Conservation (phyloP, 2,888 invertebrate species). For the Rutpela maculata region DNA sequence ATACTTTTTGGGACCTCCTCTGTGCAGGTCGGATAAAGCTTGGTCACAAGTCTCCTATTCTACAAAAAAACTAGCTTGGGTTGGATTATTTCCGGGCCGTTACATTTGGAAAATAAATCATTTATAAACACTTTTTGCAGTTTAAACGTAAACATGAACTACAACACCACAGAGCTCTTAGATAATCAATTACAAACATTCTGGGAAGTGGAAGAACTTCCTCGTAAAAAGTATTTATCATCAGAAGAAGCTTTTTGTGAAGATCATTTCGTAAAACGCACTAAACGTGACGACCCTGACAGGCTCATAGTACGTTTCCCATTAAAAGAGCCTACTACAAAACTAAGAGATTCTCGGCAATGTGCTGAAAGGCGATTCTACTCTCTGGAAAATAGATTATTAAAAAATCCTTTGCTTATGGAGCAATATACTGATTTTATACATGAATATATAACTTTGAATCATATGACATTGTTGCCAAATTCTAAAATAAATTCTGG, state of each 20-base stretch:
- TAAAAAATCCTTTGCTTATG: slow-evolving; percentile 1
- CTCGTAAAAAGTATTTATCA: slow-evolving; percentile 13
- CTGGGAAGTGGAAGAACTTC: slow-evolving; percentile 9
- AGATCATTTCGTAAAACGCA: slow-evolving; percentile 11
- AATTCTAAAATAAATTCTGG: background rate
- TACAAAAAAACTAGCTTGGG: slow-evolving; percentile 18
- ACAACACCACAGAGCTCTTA: background rate
- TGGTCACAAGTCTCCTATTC: background rate
- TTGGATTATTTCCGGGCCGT: slow-evolving; percentile 9
- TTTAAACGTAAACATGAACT: background rate
- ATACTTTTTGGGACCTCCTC: slow-evolving; percentile 37
- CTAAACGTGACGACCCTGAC: background rate
- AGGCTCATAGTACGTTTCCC: slow-evolving; percentile 20
- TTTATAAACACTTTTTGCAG: background rate
- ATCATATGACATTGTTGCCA: slow-evolving; percentile 12
- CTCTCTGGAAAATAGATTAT: slow-evolving; percentile 12
- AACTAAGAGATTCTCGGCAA: slow-evolving; percentile 5
- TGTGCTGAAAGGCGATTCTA: slow-evolving; percentile 13
- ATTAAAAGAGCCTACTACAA: slow-evolving; percentile 5
- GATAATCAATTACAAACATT: background rate
- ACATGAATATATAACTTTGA: slow-evolving; percentile 2
- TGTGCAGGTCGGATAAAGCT: slow-evolving; percentile 36
- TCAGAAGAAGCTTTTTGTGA: slow-evolving; percentile 23
- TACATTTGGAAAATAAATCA: background rate
- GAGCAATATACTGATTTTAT: slow-evolving; percentile 16